phyloP scores from a whole-genome alignment of 2,113 vertebrate genomes.

The Phrynosoma platyrhinos region DNA sequence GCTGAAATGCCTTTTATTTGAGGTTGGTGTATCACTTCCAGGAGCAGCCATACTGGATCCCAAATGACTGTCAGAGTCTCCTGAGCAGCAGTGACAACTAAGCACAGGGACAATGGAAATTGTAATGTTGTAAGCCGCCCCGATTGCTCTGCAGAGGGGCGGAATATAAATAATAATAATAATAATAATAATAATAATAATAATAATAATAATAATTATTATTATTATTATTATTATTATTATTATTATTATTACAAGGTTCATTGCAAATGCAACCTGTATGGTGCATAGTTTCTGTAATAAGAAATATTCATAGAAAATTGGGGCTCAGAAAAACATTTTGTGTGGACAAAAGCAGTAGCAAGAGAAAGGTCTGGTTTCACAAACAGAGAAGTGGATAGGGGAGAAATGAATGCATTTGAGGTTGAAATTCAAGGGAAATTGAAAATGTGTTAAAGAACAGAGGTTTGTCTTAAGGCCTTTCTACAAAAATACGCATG shows the following conservation, averaged over 20 bases:
- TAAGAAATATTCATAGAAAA: background rate
- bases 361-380: background rate
- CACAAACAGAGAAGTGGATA: background rate
- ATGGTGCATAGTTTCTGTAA: background rate
- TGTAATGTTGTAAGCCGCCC: too few relatives aligned
- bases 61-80: background rate
- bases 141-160: too few relatives aligned
- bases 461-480: background rate
- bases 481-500: background rate
- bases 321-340: background rate
- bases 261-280: background rate
- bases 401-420: background rate
- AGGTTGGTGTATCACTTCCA: too few relatives aligned
- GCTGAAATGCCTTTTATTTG: too few relatives aligned
- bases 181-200: too few relatives aligned
- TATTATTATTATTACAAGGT: too few relatives aligned
- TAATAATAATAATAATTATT: too few relatives aligned
- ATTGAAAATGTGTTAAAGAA: background rate
- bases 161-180: too few relatives aligned
- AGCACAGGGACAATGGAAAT: too few relatives aligned
- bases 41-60: background rate
- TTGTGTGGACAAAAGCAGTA: background rate
- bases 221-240: too few relatives aligned
- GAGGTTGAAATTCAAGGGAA: background rate
- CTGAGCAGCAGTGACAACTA: background rate